These are phyloP conservation scores for Drosophila malerkotliana DNA, from an alignment of 1,140 invertebrate species.

Conservation along the genomic window DNA sequence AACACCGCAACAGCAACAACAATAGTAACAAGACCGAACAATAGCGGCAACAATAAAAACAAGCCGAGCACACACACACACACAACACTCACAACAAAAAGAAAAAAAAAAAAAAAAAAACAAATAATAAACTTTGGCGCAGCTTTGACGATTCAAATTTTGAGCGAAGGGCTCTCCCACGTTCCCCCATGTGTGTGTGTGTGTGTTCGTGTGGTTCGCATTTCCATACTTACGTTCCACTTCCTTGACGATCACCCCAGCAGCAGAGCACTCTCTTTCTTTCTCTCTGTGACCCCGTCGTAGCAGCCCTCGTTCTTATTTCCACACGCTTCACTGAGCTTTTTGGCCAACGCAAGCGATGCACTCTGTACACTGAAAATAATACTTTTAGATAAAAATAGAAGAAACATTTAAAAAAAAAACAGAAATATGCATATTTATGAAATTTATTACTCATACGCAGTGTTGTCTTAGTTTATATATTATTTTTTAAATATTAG, in stretches of 20 bases:
- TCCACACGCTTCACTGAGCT: slow-evolving; percentile 62
- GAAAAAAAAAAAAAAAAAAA: background rate
- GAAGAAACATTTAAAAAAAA: no score
- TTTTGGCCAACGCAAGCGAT: slow-evolving; percentile 59
- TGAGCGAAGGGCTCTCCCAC: slow-evolving; percentile 71
- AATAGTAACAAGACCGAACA: slow-evolving; percentile 27
- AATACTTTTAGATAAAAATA: no score
- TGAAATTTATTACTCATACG: no score
- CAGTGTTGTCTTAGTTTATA: no score
- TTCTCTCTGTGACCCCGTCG: slow-evolving; percentile 15
- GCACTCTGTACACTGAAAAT: slow-evolving; percentile 18
- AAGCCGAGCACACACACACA: slow-evolving; percentile 25
- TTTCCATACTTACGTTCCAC: slow-evolving; percentile 50
- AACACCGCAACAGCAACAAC: slow-evolving; percentile 28
- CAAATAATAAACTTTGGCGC: slow-evolving; percentile 41
- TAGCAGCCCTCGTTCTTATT: slow-evolving; percentile 8
- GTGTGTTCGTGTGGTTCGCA: background rate
- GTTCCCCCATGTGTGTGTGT: slow-evolving; percentile 31
- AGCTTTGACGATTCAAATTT: slow-evolving; percentile 35
- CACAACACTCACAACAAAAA: slow-evolving; percentile 19
- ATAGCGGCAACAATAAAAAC: slow-evolving; percentile 48
- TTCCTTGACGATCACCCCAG: slow-evolving; percentile 50
- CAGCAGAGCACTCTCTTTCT: slow-evolving; percentile 19
- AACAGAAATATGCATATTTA: no score
- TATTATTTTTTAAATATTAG: no score